Conservation (phyloP, 2,888 invertebrate species). For the Plagiodera versicolora region DNA sequence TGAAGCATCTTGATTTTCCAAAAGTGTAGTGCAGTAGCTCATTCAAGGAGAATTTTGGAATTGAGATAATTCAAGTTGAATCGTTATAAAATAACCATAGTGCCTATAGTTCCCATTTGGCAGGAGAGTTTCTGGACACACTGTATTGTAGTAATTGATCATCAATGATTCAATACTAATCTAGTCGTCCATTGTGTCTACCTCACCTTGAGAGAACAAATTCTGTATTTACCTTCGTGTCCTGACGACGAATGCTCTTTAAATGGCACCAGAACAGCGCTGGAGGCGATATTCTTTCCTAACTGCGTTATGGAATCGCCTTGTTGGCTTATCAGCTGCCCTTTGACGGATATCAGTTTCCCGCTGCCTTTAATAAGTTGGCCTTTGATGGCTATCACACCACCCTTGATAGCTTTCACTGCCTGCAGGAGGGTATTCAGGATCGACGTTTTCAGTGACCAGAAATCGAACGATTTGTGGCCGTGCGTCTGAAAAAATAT, state of each 20-base stretch:
- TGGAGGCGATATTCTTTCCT: slow-evolving; percentile 77
- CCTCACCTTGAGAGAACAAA: no score
- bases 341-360: slow-evolving; percentile 64
- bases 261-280: slow-evolving; percentile 65
- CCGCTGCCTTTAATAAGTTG: slow-evolving; percentile 86
- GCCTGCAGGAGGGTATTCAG: slow-evolving; percentile 83
- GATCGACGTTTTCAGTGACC: slow-evolving; percentile 80
- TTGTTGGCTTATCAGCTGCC: slow-evolving; percentile 70
- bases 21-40: no score
- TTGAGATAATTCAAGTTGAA: no score
- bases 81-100: no score
- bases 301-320: slow-evolving; percentile 80
- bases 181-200: no score
- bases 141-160: no score
- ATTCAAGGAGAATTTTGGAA: no score
- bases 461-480: slow-evolving; percentile 52
- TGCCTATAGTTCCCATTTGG: no score
- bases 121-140: no score
- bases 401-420: slow-evolving; percentile 85
- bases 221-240: slow-evolving; percentile 37
- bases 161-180: no score
- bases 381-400: slow-evolving; percentile 84
- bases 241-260: slow-evolving; percentile 33
- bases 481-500: slow-evolving; percentile 40
- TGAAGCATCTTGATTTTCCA: no score